Evolutionary conservation across 1,140 invertebrate species (phyloP).

Genomic region (Plectrocnemia conspersa): DNA sequence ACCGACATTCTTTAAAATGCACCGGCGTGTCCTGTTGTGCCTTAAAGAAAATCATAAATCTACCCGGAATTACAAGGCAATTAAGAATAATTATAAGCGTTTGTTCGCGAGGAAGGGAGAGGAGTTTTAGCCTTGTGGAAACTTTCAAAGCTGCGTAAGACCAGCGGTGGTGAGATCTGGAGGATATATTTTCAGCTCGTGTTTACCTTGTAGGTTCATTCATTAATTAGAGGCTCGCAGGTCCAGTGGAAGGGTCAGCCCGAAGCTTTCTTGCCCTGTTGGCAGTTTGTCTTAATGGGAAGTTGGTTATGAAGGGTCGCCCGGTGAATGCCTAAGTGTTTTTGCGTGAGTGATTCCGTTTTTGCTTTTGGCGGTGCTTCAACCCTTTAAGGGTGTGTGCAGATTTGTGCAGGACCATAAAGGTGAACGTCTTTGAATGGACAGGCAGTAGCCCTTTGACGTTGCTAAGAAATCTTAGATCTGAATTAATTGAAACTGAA

Average conservation of each 20-base stretch:
- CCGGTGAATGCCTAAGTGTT: conserved; percentile 30
- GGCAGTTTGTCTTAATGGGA: conserved; percentile 29
- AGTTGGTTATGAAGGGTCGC: conserved; percentile 10
- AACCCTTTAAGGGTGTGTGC: conserved; percentile 23
- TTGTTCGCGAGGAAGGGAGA: background rate
- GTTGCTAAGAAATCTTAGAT: too few species aligned
- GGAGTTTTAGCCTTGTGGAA: background rate
- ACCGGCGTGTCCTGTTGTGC: conserved; percentile 23
- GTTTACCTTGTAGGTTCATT: too few species aligned
- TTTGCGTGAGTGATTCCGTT: conserved; percentile 33
- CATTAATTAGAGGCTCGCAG: conserved; percentile 31
- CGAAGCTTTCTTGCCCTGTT: conserved; percentile 26
- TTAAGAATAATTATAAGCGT: conserved; percentile 30
- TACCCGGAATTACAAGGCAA: conserved; percentile 34
- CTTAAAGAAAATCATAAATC: conserved; percentile 32
- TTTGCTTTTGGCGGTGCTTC: conserved; percentile 18
- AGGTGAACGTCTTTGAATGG: too few species aligned
- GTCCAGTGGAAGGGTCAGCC: conserved; percentile 20
- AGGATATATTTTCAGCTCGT: too few species aligned
- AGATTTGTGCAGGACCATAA: conserved; percentile 22
- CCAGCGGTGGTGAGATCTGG: too few species aligned
- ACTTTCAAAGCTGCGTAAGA: background rate
- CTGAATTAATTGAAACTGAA: too few species aligned
- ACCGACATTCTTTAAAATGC: conserved; percentile 33
- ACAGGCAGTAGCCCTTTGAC: too few species aligned